Evolutionary conservation across 2,113 vertebrate species (phyloP).

Genomic region (Leptocoma aspasia): DNA sequence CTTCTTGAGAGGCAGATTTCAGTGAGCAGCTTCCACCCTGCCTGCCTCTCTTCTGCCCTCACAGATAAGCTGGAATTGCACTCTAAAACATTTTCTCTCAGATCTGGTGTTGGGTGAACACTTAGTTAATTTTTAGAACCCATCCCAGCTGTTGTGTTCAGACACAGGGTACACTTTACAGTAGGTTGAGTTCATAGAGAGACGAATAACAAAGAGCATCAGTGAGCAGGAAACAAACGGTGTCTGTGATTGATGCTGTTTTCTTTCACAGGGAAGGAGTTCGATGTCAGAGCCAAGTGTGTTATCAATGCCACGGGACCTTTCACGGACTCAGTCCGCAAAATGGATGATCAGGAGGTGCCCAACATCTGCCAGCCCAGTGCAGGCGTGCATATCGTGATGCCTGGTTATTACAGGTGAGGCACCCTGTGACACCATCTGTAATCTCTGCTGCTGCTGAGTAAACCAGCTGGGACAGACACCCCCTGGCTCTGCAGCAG

Average conservation of each 20-base stretch:
- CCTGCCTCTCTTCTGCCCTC: background rate
- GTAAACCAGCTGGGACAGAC: background rate
- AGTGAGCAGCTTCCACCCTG: background rate
- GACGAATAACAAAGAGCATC: slow-evolving; percentile 81
- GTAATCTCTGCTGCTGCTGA: background rate
- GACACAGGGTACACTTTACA: slow-evolving; percentile 67
- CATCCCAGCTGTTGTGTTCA: background rate
- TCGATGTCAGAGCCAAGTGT: slow-evolving; percentile 98
- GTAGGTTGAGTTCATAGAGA: slow-evolving; percentile 78
- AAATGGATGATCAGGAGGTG: slow-evolving; percentile 88
- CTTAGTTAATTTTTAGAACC: background rate
- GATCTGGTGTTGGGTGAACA: background rate
- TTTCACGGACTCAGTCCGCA: slow-evolving; percentile 88
- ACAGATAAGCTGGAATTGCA: background rate
- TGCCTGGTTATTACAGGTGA: slow-evolving; percentile 92
- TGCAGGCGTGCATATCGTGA: slow-evolving; percentile 88
- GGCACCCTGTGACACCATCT: background rate
- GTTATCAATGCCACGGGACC: slow-evolving; percentile 97
- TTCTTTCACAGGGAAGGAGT: slow-evolving; percentile 94
- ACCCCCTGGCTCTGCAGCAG: rapidly evolving
- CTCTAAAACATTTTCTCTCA: background rate
- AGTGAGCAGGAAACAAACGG: slow-evolving; percentile 78
- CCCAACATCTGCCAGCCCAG: slow-evolving; percentile 89
- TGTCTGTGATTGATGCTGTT: slow-evolving; percentile 86
- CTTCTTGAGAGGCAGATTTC: background rate